phyloP scores from a whole-genome alignment of 2,797 vertebrate genomes.

The Fistularia tabacaria region DNA sequence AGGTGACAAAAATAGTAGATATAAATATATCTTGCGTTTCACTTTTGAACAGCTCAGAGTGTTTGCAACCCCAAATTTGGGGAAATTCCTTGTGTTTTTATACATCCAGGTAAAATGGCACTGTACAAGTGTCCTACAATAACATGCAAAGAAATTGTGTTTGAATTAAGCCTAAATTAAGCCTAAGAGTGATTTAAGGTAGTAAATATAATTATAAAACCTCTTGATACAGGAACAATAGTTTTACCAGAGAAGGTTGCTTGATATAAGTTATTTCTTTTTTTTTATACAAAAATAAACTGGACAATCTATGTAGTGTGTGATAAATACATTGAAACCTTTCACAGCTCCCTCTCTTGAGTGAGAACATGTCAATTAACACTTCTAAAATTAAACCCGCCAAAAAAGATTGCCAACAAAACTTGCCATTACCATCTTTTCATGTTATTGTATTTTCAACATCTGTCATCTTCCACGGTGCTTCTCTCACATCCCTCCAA shows the following conservation, averaged over 20 bases:
- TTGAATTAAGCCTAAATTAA: constrained; percentile 48
- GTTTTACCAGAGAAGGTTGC: constrained; percentile 34
- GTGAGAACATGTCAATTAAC: constrained; percentile 35
- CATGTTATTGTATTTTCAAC: background rate
- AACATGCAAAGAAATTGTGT: constrained; percentile 59
- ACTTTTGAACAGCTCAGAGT: constrained; percentile 22
- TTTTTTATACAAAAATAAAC: constrained; percentile 68
- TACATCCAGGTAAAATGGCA: constrained; percentile 55
- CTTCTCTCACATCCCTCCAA: constrained; percentile 8
- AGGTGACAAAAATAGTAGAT: constrained; percentile 49
- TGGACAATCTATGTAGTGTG: constrained; percentile 47
- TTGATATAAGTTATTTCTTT: constrained; percentile 49
- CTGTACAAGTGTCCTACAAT: constrained; percentile 58
- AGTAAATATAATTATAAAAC: constrained; percentile 63
- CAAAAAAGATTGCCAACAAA: constrained; percentile 31
- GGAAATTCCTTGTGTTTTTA: constrained; percentile 22
- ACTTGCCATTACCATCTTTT: constrained; percentile 18
- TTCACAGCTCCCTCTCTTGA: constrained; percentile 37
- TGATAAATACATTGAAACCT: constrained; percentile 41
- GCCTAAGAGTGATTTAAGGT: constrained; percentile 60
- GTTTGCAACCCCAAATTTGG: constrained; percentile 26
- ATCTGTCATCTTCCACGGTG: constrained; percentile 5
- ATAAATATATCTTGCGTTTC: constrained; percentile 54
- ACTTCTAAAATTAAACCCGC: constrained; percentile 27
- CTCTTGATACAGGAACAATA: constrained; percentile 47